Evolutionary conservation across 2,888 invertebrate species (phyloP), one percentile per base, ranked within the genome.

Genomic region (Sceliomorpha sp.): DNA sequence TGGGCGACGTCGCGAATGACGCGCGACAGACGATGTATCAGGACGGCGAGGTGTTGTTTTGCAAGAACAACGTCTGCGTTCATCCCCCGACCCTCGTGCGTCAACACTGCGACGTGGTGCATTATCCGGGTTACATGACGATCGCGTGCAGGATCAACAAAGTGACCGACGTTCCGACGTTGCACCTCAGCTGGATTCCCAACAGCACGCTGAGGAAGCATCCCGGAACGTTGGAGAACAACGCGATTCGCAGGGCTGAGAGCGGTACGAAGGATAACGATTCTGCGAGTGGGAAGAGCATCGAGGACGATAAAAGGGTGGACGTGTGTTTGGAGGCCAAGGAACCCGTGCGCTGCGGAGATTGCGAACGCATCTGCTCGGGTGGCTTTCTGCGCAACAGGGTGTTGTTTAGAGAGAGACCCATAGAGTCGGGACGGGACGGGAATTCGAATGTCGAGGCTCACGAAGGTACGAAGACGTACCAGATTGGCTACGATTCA

Each of bases 41-140:
- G 85, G 95, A 96, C 88, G 95, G 95, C 82, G 96, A 96, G 90
- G 92, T 95, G 64, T 89, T 96, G 44, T 96, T 95, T 88, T 95
- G 96, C 89, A 98, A 98, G 90, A 98, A 98, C 88, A 98, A 98
- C 89, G 97, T 98, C 26, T 98, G 98, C 88, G 98, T 98, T 37
- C 98, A 98, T 90, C 97, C 98, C 3, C 96, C 97, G 40, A 94
- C 95, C 0, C 91, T 95, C 67, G 92, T 95, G 47, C 91, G 96
- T 42, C 94, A 94, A 77, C 94, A 95, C 79, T 92, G 94, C 50
- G 96, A 97, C 75, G 92, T 95, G 20, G 91, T 96, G 0, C 98
- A 98, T 83, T 95, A 96, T 89, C 98, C 98, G 1, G 98, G 94
- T 0, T 98, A 98, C 86, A 90, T 98, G 76, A 96, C 96, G 0